Conservation (phyloP, 2,113 vertebrate species). For the Triplophysa dalaica region DNA sequence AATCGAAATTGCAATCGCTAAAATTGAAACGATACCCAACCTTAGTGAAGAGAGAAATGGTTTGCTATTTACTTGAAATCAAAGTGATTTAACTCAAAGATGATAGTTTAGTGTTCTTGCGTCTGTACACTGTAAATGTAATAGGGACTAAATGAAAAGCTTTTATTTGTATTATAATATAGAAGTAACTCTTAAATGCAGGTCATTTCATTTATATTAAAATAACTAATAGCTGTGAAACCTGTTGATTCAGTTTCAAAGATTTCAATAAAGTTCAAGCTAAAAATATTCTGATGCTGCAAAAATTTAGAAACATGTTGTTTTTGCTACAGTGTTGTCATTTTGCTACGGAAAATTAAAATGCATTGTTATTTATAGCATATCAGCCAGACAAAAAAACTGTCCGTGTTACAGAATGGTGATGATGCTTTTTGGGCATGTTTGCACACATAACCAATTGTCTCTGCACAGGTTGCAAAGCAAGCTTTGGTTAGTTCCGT, state of each 20-base stretch:
- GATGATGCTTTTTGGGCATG: slow-evolving; percentile 13
- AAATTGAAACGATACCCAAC: too few relatives aligned
- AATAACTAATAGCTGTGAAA: slow-evolving; percentile 24
- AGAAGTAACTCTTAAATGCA: slow-evolving; percentile 45
- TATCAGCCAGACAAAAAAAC: slow-evolving; percentile 17
- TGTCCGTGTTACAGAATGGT: slow-evolving; percentile 14
- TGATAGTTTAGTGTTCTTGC: not conserved
- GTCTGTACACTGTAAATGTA: slow-evolving; percentile 10
- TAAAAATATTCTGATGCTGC: slow-evolving; percentile 2
- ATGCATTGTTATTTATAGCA: slow-evolving; percentile 30
- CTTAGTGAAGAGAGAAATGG: not conserved
- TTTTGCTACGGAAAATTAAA: slow-evolving; percentile 27
- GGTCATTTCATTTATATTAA: slow-evolving; percentile 51
- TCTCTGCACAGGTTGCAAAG: slow-evolving; percentile 26
- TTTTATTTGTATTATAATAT: slow-evolving; percentile 28
- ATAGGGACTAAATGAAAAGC: slow-evolving; percentile 11
- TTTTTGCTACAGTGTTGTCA: slow-evolving; percentile 25
- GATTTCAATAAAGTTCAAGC: slow-evolving; percentile 15
- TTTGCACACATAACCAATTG: not conserved
- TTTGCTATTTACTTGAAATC: slow-evolving; percentile 6
- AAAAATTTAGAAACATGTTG: not conserved
- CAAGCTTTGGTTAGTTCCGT: slow-evolving; percentile 17
- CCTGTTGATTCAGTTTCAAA: slow-evolving; percentile 29
- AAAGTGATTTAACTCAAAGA: slow-evolving; percentile 4
- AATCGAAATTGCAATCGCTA: too few relatives aligned